phyloP scores from a whole-genome alignment of 2,113 vertebrate species.

The Lagenorhynchus albirostris region DNA sequence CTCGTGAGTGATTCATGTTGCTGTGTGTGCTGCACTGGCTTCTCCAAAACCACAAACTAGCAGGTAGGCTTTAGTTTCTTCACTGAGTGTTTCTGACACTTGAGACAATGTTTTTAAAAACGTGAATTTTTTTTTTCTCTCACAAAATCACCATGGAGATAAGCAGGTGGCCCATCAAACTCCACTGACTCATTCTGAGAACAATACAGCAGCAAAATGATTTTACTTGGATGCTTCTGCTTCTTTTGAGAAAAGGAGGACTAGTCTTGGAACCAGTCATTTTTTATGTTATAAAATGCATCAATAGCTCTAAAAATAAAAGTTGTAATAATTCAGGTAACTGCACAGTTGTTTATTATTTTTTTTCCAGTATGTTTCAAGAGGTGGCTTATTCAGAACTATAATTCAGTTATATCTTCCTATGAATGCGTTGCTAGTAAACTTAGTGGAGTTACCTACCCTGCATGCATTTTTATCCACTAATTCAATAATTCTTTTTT shows the following conservation, averaged over 20 bases:
- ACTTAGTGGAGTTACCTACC: neutral
- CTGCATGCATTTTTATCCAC: neutral
- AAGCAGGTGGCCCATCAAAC: constrained; percentile 1
- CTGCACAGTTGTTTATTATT: neutral
- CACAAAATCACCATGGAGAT: neutral
- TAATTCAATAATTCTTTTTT: neutral
- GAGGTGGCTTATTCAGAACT: neutral
- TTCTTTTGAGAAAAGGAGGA: constrained; percentile 11
- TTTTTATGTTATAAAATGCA: constrained; percentile 31
- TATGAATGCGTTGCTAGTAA: neutral
- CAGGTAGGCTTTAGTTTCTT: neutral
- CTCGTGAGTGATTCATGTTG: neutral
- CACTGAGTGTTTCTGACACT: neutral
- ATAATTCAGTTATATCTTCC: neutral
- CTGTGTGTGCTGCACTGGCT: neutral
- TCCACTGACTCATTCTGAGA: neutral
- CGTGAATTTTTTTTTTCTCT: constrained; percentile 1
- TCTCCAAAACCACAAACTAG: neutral
- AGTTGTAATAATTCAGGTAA: neutral
- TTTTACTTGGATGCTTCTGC: neutral
- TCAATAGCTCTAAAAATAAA: neutral
- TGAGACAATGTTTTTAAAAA: constrained; percentile 15
- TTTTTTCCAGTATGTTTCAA: neutral
- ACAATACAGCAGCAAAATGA: neutral
- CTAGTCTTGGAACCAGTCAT: neutral